phyloP scores from a whole-genome alignment of 1,140 invertebrate species.

The Mya arenaria region DNA sequence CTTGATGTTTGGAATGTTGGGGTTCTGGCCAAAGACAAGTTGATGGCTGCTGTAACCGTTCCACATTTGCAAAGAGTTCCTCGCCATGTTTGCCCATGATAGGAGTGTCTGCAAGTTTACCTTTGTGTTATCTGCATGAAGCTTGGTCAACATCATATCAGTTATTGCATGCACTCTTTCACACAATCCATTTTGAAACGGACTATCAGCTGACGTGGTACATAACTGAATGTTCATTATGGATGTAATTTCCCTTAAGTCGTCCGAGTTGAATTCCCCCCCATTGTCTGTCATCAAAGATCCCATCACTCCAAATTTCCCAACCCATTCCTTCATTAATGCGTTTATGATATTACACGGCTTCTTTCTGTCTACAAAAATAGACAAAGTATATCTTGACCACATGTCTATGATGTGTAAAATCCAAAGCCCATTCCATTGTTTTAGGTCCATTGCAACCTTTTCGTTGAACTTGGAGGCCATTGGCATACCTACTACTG shows the following conservation, averaged over 20 bases:
- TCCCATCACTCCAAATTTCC: slow-evolving; percentile 56
- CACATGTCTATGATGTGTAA: slow-evolving; percentile 64
- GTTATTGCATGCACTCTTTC: slow-evolving; percentile 48
- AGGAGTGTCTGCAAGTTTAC: slow-evolving; percentile 30
- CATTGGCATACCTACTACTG: slow-evolving; percentile 62
- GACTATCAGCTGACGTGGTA: slow-evolving; percentile 54
- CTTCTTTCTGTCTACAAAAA: slow-evolving; percentile 50
- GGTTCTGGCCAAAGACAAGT: slow-evolving; percentile 59
- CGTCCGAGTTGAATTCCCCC: slow-evolving; percentile 60
- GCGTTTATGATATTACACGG: slow-evolving; percentile 52
- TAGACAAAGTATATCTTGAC: slow-evolving; percentile 55
- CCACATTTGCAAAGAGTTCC: slow-evolving; percentile 57
- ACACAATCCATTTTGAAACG: slow-evolving; percentile 52
- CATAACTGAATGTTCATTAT: slow-evolving; percentile 58
- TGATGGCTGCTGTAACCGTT: slow-evolving; percentile 59
- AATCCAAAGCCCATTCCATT: slow-evolving; percentile 51
- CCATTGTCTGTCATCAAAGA: slow-evolving; percentile 56
- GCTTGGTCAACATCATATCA: slow-evolving; percentile 41
- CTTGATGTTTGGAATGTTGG: slow-evolving; percentile 44
- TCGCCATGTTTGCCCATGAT: slow-evolving; percentile 50
- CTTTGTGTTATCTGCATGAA: slow-evolving; percentile 27
- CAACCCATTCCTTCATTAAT: slow-evolving; percentile 60
- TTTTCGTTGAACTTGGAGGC: slow-evolving; percentile 55
- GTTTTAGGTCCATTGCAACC: slow-evolving; percentile 58
- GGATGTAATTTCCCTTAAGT: slow-evolving; percentile 54